These are phyloP conservation scores for Parauchenoglanis punctatus DNA, from an alignment of 2,797 vertebrate species.

Conservation along the genomic window DNA sequence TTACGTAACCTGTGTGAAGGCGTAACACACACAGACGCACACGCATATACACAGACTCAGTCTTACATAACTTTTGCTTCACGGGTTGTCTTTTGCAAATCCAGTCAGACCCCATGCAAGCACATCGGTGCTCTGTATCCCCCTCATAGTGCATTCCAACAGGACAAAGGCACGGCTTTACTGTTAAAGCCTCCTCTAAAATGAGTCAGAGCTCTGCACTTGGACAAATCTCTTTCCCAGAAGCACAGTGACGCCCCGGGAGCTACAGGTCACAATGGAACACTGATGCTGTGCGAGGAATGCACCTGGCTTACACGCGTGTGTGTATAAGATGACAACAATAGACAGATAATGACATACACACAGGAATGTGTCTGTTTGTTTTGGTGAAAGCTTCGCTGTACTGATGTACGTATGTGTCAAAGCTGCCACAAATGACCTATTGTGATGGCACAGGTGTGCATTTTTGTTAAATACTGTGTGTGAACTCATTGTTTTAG, in stretches of 20 bases:
- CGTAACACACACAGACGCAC: slow-evolving; percentile 21
- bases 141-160: slow-evolving; percentile 51
- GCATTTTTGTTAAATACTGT: background rate
- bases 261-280: slow-evolving; percentile 41
- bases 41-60: slow-evolving; percentile 34
- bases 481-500: background rate
- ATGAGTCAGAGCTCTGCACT: slow-evolving; percentile 64
- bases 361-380: background rate
- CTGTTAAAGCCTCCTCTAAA: slow-evolving; percentile 69
- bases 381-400: background rate
- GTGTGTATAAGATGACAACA: slow-evolving; percentile 14
- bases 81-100: slow-evolving; percentile 9
- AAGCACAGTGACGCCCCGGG: slow-evolving; percentile 55
- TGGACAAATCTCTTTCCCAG: slow-evolving; percentile 68
- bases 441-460: background rate
- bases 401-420: background rate
- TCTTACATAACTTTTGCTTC: slow-evolving; percentile 32
- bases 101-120: slow-evolving; percentile 37
- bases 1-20: slow-evolving; percentile 79
- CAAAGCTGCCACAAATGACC: background rate
- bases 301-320: slow-evolving; percentile 15
- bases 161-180: slow-evolving; percentile 74
- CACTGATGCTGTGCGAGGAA: slow-evolving; percentile 40
- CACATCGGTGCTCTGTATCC: slow-evolving; percentile 44
- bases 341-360: slow-evolving; percentile 30